A percentile compares a stretch with the other conserved stretches of the same genome.
These are phyloP conservation scores for Dryobates pubescens DNA, from an alignment of 2,797 vertebrate species.

Conservation along the genomic window DNA sequence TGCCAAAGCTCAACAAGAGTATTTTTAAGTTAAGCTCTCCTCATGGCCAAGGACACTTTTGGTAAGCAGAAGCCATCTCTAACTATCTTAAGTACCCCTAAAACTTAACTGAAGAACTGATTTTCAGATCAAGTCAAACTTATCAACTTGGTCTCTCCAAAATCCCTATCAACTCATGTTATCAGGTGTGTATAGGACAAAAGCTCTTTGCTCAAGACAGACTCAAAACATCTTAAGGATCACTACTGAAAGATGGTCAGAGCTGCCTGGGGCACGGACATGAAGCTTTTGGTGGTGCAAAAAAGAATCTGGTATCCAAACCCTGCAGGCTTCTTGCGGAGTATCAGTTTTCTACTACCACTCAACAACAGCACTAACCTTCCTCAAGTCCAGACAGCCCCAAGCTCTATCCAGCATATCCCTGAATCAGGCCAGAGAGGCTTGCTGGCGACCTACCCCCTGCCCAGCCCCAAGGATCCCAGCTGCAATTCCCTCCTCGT, in stretches of 20 bases:
- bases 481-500: conserved; percentile 13
- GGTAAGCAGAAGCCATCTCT: not conserved
- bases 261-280: not conserved
- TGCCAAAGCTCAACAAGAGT: not conserved
- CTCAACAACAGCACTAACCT: not conserved
- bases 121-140: not conserved
- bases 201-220: not conserved
- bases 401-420: not conserved
- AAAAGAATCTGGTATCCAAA: not conserved
- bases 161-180: not conserved
- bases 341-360: not conserved
- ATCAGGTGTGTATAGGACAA: not conserved
- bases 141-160: not conserved
- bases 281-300: not conserved
- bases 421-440: not conserved
- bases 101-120: not conserved
- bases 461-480: not conserved
- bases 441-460: not conserved
- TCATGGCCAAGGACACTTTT: not conserved
- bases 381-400: conserved; percentile 26
- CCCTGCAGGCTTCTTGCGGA: not conserved
- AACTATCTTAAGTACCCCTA: not conserved
- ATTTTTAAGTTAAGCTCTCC: not conserved
- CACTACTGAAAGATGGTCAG: not conserved
- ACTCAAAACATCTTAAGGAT: not conserved